These are phyloP conservation scores for Indri indri DNA, from an alignment of 2,113 vertebrate species.

Conservation along the genomic window DNA sequence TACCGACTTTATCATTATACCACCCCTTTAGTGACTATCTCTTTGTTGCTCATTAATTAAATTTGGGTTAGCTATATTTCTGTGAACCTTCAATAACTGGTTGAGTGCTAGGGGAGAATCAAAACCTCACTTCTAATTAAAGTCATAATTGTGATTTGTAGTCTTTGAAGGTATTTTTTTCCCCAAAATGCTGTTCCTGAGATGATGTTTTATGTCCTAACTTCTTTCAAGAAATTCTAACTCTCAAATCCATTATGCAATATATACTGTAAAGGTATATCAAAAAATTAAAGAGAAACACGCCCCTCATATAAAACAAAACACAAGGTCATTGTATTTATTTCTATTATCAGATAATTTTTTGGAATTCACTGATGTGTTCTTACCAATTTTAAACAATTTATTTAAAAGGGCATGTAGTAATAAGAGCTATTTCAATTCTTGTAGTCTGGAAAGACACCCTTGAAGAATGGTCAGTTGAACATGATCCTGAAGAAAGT, in stretches of 20 bases:
- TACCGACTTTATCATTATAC: slow-evolving; percentile 35
- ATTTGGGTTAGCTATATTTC: slow-evolving; percentile 59
- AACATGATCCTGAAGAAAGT: not conserved
- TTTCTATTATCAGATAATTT: not conserved
- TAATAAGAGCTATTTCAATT: not conserved
- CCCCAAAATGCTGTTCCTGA: not conserved
- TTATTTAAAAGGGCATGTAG: not conserved
- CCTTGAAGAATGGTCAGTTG: too few species aligned
- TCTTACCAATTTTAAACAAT: not conserved
- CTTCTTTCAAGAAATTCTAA: not conserved
- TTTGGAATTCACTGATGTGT: not conserved
- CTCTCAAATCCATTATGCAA: not conserved
- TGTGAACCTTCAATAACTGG: slow-evolving; percentile 33
- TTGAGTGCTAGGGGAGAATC: not conserved
- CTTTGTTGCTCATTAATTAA: slow-evolving; percentile 71
- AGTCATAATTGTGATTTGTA: slow-evolving; percentile 47
- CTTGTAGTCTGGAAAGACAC: fast-evolving
- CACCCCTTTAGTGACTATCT: slow-evolving; percentile 42
- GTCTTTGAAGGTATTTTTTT: not conserved
- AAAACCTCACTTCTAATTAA: slow-evolving; percentile 65
- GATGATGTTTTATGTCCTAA: not conserved
- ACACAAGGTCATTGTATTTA: not conserved
- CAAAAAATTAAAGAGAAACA: slow-evolving; percentile 19
- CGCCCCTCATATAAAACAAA: not conserved
- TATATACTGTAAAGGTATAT: not conserved